Percentiles rank a stretch among this genome's conserved stretches.
These are phyloP conservation scores for Epiblema foenella DNA, from an alignment of 2,888 invertebrate genomes.

Conservation along the genomic window DNA sequence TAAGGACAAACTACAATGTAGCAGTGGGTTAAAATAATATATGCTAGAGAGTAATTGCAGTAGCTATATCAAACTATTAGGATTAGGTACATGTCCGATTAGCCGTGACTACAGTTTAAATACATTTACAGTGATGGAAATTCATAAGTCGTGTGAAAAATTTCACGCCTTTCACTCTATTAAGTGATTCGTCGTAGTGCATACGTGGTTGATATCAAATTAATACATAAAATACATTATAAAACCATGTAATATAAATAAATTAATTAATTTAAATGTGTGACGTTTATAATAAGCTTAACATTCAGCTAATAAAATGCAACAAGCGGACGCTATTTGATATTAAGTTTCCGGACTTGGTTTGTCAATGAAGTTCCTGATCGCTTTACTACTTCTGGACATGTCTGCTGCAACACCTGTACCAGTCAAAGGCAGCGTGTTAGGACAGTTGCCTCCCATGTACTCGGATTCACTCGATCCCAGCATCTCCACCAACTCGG, in stretches of 20 bases:
- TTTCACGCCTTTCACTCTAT: not conserved
- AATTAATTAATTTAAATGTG: not conserved
- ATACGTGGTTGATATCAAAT: not conserved
- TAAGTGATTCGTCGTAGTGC: not conserved
- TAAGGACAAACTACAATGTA: too few relatives aligned
- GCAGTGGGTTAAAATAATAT: too few relatives aligned
- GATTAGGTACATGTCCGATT: too few relatives aligned
- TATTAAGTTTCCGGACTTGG: too few relatives aligned
- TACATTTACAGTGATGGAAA: not conserved
- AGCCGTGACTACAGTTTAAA: too few relatives aligned
- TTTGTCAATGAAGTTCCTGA: not conserved
- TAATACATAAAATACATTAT: slow-evolving; percentile 5
- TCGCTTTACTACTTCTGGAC: not conserved
- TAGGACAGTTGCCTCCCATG: too few relatives aligned
- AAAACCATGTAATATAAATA: not conserved
- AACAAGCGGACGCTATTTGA: too few relatives aligned
- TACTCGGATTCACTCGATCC: not conserved
- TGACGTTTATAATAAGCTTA: not conserved
- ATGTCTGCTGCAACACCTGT: not conserved
- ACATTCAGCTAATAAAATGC: not conserved
- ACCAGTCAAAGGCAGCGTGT: too few relatives aligned
- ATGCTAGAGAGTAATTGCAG: too few relatives aligned
- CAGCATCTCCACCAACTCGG: not conserved
- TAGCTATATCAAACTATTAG: too few relatives aligned
- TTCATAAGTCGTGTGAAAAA: not conserved